Percentiles rank a stretch among this genome's conserved stretches.
Evolutionary conservation across 2,113 vertebrate species (phyloP).

Genomic region (Physeter macrocephalus): DNA sequence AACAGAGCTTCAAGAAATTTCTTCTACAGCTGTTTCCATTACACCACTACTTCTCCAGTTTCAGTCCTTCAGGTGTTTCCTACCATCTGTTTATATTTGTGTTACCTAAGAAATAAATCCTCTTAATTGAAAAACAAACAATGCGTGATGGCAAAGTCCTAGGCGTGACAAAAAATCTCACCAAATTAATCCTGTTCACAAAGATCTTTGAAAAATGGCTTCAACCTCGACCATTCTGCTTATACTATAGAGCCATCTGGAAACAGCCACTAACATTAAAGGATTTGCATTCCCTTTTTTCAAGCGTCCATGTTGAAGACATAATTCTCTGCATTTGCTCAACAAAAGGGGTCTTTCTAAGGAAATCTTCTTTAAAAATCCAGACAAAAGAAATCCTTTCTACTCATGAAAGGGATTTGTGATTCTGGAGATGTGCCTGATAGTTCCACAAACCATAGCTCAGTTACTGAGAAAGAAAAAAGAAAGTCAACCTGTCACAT

Average conservation of each 20-base stretch:
- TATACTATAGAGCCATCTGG: conserved; percentile 64
- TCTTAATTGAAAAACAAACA: conserved; percentile 40
- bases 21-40: conserved; percentile 29
- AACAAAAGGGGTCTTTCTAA: conserved; percentile 21
- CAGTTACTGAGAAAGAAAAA: neutral
- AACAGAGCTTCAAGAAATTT: conserved; percentile 43
- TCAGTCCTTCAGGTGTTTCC: conserved; percentile 22
- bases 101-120: conserved; percentile 59
- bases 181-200: conserved; percentile 30
- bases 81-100: conserved; percentile 4
- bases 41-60: neutral
- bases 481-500: neutral
- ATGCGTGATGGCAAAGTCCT: neutral
- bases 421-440: neutral
- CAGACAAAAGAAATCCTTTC: conserved; percentile 45
- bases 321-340: conserved; percentile 25
- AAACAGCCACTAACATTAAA: neutral
- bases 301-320: conserved; percentile 18
- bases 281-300: neutral
- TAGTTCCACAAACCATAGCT: neutral
- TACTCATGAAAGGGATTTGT: conserved; percentile 5
- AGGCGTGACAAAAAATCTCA: neutral
- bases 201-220: neutral
- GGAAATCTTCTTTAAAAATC: conserved; percentile 1
- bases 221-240: conserved; percentile 7